Conservation (phyloP, 37 sponge, comb jelly and placozoan genomes). For the Halisarca cf. caerulea region DNA sequence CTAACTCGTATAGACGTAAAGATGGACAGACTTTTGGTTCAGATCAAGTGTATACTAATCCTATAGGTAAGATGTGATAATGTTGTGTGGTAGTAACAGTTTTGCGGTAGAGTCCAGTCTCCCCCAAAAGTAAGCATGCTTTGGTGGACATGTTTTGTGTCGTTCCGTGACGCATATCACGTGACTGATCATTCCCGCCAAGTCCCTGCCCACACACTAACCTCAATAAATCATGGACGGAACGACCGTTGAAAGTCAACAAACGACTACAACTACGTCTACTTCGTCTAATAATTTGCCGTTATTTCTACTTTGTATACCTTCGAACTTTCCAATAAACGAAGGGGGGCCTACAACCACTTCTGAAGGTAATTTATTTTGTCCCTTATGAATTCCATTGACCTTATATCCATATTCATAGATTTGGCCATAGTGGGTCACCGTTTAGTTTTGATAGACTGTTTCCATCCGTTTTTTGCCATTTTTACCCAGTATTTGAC, state of each 20-base stretch:
- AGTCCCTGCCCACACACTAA: neutral
- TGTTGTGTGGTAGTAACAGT: too few species aligned
- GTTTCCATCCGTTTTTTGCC: neutral
- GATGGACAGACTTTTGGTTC: constrained; percentile 16
- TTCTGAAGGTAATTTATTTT: constrained; percentile 16
- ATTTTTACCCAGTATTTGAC: neutral
- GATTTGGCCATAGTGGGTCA: neutral
- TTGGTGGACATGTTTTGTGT: neutral
- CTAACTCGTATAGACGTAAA: neutral
- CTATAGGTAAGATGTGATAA: too few species aligned
- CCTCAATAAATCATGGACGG: constrained; percentile 15
- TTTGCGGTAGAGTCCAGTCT: too few species aligned
- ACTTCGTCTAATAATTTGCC: neutral
- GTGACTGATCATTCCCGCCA: constrained; percentile 10
- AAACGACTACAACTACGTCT: neutral
- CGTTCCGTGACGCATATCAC: neutral
- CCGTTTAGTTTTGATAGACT: neutral
- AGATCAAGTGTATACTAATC: neutral
- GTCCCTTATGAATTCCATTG: constrained; percentile 30
- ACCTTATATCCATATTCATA: constrained; percentile 26
- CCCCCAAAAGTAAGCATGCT: too few species aligned
- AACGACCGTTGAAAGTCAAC: constrained; percentile 16
- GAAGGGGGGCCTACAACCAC: neutral
- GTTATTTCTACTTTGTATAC: constrained; percentile 15
- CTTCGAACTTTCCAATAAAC: neutral